Evolutionary conservation across 2,113 vertebrate genomes (phyloP), one percentile per base, ranked within the genome.

Genomic region (Speoplatyrhinus poulsoni): DNA sequence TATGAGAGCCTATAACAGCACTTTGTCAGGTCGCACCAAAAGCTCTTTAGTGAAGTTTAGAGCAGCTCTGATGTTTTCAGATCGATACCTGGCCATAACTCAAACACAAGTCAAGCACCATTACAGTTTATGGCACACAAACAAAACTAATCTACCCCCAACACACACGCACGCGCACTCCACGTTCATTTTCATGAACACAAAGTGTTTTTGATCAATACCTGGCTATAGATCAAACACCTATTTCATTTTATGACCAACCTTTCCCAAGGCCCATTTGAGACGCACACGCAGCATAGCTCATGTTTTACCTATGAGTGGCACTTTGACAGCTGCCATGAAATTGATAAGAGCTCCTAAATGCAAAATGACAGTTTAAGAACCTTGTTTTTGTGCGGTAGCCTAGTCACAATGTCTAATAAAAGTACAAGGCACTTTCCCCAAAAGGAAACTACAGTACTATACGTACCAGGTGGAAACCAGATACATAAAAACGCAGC

Each of bases 301-400:
- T 85, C 82, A 72, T 49, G 77, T 87, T 80, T 81, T 61, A 65
- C 79, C 84, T 16, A 11, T 66, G 73, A 76, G 58, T 70, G 84
- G 73, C 59, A 78, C 84, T 79, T 82, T 81, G 80, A 87, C 77
- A 73, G 88, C 70, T 26, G 77, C 76, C 77, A 79, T 86, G 83
- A 87, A 88, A 88, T 80, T 90, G 80, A 89, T 88, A 86, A 83
- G 84, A 79, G 82, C 82, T 75, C 83, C 87, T 85, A 85, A 90
- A 92, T 82, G 81, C 67, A 81, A 89, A 92, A 90, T 88, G 89
- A 85, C 87, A 87, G 82, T 85, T 91, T 91, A 89, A 89, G 84
- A 85, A 87, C 82, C 76, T 80, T 81, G 77, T 88, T 87, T 82
- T 83, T 78, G 76, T 81, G 69, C 74, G 17, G 48, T 53, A 7